Evolutionary conservation across 2,888 invertebrate species (phyloP).

Genomic region (Tigriopus californicus): DNA sequence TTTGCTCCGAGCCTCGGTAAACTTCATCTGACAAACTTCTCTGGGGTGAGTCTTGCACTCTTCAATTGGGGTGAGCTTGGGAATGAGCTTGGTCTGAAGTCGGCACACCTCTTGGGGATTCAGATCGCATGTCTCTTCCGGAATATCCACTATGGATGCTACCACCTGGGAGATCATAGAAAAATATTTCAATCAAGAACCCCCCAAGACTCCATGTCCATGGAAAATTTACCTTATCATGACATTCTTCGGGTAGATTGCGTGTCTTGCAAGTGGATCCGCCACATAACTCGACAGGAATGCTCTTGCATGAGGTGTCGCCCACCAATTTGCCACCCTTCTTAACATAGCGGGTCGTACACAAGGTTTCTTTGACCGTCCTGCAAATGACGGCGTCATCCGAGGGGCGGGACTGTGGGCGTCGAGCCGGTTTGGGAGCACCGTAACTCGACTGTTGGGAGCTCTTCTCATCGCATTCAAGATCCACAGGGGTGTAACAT

Average conservation of each 20-base stretch:
- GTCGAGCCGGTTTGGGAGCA: too few species aligned
- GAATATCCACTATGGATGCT: constrained; percentile 1
- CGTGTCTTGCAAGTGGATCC: neutral
- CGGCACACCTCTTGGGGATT: constrained; percentile 13
- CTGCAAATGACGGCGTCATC: neutral
- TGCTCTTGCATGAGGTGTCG: constrained; percentile 10
- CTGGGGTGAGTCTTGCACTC: constrained; percentile 11
- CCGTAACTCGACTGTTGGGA: neutral
- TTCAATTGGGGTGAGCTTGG: constrained; percentile 7
- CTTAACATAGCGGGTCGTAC: constrained; percentile 6
- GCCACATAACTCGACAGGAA: constrained; percentile 11
- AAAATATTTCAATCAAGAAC: too few species aligned
- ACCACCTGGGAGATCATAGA: neutral
- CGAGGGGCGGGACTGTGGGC: too few species aligned
- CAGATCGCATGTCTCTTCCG: constrained; percentile 12
- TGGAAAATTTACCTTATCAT: constrained; percentile 12
- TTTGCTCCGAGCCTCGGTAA: neutral
- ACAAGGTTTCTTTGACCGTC: constrained; percentile 12
- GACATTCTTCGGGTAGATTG: constrained; percentile 12
- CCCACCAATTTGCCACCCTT: constrained; percentile 11
- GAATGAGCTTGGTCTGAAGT: constrained; percentile 5
- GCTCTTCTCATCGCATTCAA: constrained; percentile 11
- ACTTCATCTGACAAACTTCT: constrained; percentile 14
- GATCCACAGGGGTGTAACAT: constrained; percentile 10
- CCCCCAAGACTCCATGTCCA: too few species aligned